A percentile compares a stretch with the other conserved stretches of the same genome.
These are phyloP conservation scores for Polyodon spathula DNA, from an alignment of 2,113 vertebrate species.

Conservation along the genomic window DNA sequence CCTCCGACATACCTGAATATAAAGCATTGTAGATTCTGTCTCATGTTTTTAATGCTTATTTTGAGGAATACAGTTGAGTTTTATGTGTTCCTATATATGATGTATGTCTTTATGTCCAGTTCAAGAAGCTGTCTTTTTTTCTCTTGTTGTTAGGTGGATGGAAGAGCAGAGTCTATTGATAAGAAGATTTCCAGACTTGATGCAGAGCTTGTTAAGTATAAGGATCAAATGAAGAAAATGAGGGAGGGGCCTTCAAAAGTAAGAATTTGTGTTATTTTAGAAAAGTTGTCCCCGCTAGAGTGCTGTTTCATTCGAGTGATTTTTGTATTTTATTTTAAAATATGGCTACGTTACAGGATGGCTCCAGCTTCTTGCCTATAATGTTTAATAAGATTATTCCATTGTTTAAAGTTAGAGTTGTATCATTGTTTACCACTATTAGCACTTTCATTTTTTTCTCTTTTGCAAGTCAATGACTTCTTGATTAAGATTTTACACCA, in stretches of 20 bases:
- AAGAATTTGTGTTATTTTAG: slow-evolving; percentile 10
- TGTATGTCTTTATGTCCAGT: not conserved
- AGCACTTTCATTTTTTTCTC: no score
- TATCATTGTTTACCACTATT: no score
- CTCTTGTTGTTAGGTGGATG: slow-evolving; percentile 69
- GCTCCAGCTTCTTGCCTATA: no score
- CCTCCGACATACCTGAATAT: no score
- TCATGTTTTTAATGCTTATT: not conserved
- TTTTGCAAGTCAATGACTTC: no score
- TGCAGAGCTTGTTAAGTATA: slow-evolving; percentile 87
- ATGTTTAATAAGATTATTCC: no score
- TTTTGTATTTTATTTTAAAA: no score
- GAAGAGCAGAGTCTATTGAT: slow-evolving; percentile 84
- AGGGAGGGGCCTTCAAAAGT: slow-evolving; percentile 95
- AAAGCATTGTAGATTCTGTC: no score
- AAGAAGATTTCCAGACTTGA: slow-evolving; percentile 91
- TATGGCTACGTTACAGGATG: no score
- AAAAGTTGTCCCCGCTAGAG: not conserved
- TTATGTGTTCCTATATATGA: not conserved
- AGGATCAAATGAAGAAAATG: slow-evolving; percentile 99
- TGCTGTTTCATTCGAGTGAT: not conserved
- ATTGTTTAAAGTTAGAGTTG: no score
- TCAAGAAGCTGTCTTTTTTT: slow-evolving; percentile 13
- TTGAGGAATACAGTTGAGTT: not conserved
- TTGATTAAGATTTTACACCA: no score